Percentiles rank a stretch among this genome's conserved stretches.
phyloP scores from a whole-genome alignment of 2,113 vertebrate species.

The Bufo gargarizans region DNA sequence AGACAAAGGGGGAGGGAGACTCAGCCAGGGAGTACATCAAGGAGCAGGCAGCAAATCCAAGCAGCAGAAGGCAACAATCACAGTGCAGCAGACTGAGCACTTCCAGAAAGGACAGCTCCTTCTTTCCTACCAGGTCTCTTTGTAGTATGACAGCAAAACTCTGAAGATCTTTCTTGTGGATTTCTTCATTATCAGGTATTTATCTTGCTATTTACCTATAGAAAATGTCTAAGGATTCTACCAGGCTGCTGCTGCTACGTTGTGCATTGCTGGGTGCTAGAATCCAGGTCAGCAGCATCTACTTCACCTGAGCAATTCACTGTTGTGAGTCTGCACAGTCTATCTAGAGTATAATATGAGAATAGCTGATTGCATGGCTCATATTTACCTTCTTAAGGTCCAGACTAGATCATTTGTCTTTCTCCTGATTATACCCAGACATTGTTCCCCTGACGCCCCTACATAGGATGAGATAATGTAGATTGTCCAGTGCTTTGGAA shows the following conservation, averaged over 20 bases:
- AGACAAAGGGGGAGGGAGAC: constrained; percentile 4
- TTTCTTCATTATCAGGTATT: constrained; percentile 64
- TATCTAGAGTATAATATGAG: background rate
- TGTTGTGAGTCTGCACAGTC: background rate
- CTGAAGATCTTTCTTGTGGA: constrained; percentile 59
- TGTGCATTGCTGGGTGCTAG: background rate
- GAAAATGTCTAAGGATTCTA: background rate
- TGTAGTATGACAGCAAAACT: constrained; percentile 64
- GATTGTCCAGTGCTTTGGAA: background rate
- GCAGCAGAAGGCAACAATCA: background rate
- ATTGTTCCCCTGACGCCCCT: background rate
- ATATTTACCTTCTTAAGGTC: background rate
- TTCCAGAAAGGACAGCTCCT: background rate
- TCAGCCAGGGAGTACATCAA: constrained; percentile 1
- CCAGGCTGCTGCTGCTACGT: background rate
- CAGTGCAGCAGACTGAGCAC: background rate
- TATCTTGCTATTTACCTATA: background rate
- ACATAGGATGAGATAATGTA: constrained; percentile 21
- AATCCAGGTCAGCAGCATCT: constrained; percentile 20
- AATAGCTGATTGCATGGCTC: fast-evolving
- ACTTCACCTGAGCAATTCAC: background rate
- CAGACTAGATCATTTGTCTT: background rate
- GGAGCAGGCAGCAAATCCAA: background rate
- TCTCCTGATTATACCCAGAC: background rate
- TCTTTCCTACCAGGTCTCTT: constrained; percentile 10